Evolutionary conservation across 53 echinoderm and acorn worm species (phyloP), one percentile per base, ranked within the genome.

Genomic region (Stichopus horrens): DNA sequence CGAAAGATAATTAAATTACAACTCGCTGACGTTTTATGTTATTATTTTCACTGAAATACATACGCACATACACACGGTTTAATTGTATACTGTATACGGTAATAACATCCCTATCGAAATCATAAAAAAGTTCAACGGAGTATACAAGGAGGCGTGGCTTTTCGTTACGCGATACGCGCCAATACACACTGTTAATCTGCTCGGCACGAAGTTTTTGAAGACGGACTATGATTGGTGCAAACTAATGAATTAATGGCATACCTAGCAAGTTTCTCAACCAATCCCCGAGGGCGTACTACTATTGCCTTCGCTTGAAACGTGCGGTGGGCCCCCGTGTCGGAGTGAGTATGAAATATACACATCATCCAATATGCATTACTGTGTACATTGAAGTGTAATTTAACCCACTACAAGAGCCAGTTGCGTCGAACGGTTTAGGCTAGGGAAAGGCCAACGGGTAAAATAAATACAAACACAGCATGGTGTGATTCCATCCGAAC

Each of bases 211-310:
- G 74, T 87, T 87, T 87, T 75, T 54, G 53, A 87, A 87, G 87
- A 37, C 56, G 37, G 16, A 55, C 19, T 87, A 56, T 57, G 74
- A 87, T 87, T 87, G 87, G 87, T 54, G 74, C 74, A 87, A 87
- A 75, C 74, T 87, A 74, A 87, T 87, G 75, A 87, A 87, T 87
- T 75, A 74, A 87, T 75, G 74, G 75, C 75, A 87, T 87, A 74
- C 87, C 87, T 74, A 53, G 87, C 74, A 75, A 87, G 87, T 75
- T 87, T 75, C 74, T 58, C 74, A 53, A 53, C 87, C 87, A 87
- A 87, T 87, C 87, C 87, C 87, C 87, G 87, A 87, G 87, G 87
- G 87, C 74, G 74, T 87, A 74, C 87, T 87, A 87, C 21, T 87
- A 75, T 56, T 87, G 74, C 55, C 75, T 87, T 37, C 74, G 73